Base-by-base conservation (phyloP, 2,888 invertebrate genomes). In the Drosophila vallismaia region DNA sequence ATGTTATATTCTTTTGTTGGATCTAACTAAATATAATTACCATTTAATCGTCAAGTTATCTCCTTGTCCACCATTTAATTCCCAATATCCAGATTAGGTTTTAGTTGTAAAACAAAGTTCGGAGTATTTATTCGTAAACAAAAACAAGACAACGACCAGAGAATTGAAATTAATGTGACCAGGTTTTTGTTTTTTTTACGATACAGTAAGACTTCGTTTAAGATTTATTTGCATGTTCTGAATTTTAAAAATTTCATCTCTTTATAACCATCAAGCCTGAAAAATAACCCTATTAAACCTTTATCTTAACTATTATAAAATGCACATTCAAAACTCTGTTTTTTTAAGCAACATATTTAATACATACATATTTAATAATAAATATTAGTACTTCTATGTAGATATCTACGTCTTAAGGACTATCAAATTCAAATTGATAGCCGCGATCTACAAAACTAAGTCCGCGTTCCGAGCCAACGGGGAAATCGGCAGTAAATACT, bases 401-500 rank as follows among this genome's bases (percentile, higher is more conserved):
- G 58, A 1, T 19, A 38, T 58, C 36, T 40, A 70, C 53, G 49
- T 52, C 19, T 38, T 28, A 36, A 19, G 33, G 51, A 68, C 74
- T 80, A 46, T 80, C 75, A 74, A 89, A 90, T 59, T 89, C 86
- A 74, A 90, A 89, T 40, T 89, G 87, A 68, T 79, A 90, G 28
- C 89, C 89, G 44, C 90, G 81, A 69, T 89, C 85, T 1, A 90
- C 86, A 60, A 84, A 90, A 66, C 89, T 89, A 10, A 90, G 75
- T 7, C 89, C 89, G 5, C 77, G 76, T 45, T 89, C 89, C 0
- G 88, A 89, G 49, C 76, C 77, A 8, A 76, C 67, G 1, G 90
- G 89, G 57, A 90, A 88, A 24, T 77, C 86, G 14, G 78, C 73
- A 19, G 81, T 81, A 10, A 89, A 76, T 24, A 66, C 49, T 45